Conservation (phyloP, 2,113 vertebrate species). For the Rhinolophus ferrumequinum region DNA sequence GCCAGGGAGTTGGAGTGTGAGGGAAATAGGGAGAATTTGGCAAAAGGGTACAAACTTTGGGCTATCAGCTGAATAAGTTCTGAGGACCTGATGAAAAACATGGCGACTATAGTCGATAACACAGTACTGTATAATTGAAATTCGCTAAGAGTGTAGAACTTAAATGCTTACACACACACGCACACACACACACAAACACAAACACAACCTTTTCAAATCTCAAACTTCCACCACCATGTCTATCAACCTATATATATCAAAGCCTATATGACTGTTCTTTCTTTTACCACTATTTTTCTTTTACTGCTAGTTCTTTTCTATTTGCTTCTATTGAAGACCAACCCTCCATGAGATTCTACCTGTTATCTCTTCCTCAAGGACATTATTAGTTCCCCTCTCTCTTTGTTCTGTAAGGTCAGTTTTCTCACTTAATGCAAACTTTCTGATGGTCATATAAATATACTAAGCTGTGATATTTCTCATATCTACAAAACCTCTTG, state of each 20-base stretch:
- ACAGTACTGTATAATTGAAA: neutral
- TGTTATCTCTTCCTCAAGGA: neutral
- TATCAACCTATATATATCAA: neutral
- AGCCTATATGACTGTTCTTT: neutral
- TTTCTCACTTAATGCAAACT: neutral
- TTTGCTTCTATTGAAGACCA: neutral
- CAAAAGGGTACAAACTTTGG: neutral
- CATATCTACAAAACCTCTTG: neutral
- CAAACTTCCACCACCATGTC: neutral
- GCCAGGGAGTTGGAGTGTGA: neutral
- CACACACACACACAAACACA: no score
- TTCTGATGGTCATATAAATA: neutral
- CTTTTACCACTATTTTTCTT: neutral
- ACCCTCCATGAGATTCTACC: neutral
- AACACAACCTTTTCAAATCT: neutral
- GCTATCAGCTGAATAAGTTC: neutral
- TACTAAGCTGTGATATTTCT: neutral
- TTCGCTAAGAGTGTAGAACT: neutral
- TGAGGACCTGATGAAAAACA: neutral
- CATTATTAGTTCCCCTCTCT: neutral
- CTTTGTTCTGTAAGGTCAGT: neutral
- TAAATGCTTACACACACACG: neutral
- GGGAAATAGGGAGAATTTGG: neutral
- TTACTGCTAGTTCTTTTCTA: neutral
- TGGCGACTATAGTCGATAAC: neutral